These are phyloP conservation scores for Brachionus manjavacas DNA, from an alignment of 1,140 invertebrate species.

Conservation along the genomic window DNA sequence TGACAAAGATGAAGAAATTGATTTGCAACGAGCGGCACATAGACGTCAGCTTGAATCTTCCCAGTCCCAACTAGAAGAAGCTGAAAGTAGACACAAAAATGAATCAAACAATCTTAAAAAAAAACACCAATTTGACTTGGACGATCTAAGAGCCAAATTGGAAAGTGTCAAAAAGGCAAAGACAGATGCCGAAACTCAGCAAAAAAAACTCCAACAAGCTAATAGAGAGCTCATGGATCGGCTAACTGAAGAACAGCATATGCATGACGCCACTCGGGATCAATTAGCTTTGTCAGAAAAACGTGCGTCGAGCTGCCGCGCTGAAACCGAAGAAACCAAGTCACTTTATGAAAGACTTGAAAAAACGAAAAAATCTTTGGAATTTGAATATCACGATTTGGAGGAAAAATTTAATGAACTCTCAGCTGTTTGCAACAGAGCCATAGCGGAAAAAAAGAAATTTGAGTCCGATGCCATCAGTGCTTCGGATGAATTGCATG, in stretches of 20 bases:
- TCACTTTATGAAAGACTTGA: not conserved
- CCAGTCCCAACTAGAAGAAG: constrained; percentile 38
- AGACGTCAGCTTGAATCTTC: constrained; percentile 20
- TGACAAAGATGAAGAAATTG: constrained; percentile 39
- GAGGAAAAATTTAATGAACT: constrained; percentile 2
- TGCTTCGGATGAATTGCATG: constrained; percentile 10
- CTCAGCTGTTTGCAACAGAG: not conserved
- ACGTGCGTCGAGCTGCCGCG: not conserved
- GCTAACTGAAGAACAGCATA: constrained; percentile 24
- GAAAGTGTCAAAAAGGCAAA: constrained; percentile 18
- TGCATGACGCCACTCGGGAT: constrained; percentile 35
- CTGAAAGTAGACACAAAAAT: constrained; percentile 6
- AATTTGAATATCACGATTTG: constrained; percentile 32
- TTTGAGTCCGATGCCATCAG: constrained; percentile 24
- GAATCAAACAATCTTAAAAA: constrained; percentile 11
- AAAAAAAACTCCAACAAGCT: constrained; percentile 20
- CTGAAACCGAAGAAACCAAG: not conserved
- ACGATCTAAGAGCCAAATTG: not conserved
- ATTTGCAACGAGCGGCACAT: not conserved
- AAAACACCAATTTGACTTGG: constrained; percentile 35
- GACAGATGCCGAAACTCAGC: not conserved
- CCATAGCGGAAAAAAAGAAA: constrained; percentile 40
- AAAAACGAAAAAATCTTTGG: constrained; percentile 15
- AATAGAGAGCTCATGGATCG: constrained; percentile 19
- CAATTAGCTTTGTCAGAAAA: constrained; percentile 15